Base-by-base conservation (phyloP, 2,113 vertebrate genomes). In the Corydoras maculifer region DNA sequence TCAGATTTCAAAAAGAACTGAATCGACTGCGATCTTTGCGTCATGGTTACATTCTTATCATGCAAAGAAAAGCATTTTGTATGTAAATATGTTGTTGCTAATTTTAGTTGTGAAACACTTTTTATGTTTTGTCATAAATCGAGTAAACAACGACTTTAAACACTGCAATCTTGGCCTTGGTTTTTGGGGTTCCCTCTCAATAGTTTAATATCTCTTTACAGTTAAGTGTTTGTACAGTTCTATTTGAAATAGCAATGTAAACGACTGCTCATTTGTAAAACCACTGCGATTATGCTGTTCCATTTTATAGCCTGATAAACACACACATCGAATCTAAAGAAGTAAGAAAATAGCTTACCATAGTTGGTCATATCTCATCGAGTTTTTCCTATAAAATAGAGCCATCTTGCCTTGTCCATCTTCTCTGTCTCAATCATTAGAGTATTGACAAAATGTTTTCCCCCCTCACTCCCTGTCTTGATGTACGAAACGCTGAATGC, bases 101-200 rank as follows among this genome's bases (percentile, higher is more conserved):
- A 94, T 93, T 94, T 94, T 91, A 95, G 94, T 91, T 99, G 94
- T 98, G 96, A 87, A 92, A 97, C 92, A 94, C 93, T 96, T 98
- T 98, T 93, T 98, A 98, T 98, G 94, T 88, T 92, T 98, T 96
- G 93, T 92, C 92, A 92, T 93, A 96, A 93, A 96, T 90, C 93
- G 93, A 97, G 93, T 98, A 97, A 96, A 97, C 79, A 91, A 92
- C 92, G 85, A 85, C 87, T 89, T 86, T 77, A 86, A 90, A 83
- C 84, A 82, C 80, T 81, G 82, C 85, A 86, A 25, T 89, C 86
- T 80, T 89, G 88, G 67, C 64, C 63, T 64, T 75, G 69, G 79
- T 84, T 88, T 68, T 49, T 72, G 75, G 73, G 82, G 86, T 58
- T 58, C 76, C n/a, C 29, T 35, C 61, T 66, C 35, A 43, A 43